Conservation (phyloP, 2,888 invertebrate species). For the Oscheius sp. region DNA sequence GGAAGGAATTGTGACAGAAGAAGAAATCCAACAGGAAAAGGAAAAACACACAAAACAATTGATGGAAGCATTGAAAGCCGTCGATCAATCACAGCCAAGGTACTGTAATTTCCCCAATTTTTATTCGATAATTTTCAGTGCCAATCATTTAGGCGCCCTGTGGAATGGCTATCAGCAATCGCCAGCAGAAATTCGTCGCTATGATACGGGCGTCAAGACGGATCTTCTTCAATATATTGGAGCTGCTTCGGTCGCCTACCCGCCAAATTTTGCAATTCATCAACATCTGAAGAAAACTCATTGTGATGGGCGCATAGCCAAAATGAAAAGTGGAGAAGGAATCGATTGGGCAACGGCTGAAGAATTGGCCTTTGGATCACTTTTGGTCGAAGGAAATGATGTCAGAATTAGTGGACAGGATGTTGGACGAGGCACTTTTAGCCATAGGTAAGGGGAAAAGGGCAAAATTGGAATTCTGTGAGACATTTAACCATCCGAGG, state of each 20-base stretch:
- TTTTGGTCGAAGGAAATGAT: conserved; percentile 77
- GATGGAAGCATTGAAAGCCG: conserved; percentile 79
- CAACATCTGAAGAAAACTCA: conserved; percentile 84
- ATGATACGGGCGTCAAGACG: conserved; percentile 89
- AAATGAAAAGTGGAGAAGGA: conserved; percentile 80
- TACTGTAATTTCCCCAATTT: neutral
- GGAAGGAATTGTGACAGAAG: conserved; percentile 78
- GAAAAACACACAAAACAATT: conserved; percentile 80
- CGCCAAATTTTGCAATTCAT: conserved; percentile 79
- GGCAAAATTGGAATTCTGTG: no score
- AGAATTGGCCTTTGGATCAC: conserved; percentile 87
- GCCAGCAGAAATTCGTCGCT: conserved; percentile 79
- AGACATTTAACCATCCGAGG: no score
- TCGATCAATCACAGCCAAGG: conserved; percentile 63
- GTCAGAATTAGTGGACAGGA: conserved; percentile 83
- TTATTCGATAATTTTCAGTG: conserved; percentile 67
- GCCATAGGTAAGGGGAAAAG: conserved; percentile 83
- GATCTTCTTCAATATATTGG: conserved; percentile 84
- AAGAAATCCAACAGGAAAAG: conserved; percentile 77
- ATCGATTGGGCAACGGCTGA: conserved; percentile 98
- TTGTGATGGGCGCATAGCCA: conserved; percentile 79
- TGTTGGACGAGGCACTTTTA: conserved; percentile 95
- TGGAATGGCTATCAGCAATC: conserved; percentile 85
- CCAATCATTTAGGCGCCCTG: conserved; percentile 81
- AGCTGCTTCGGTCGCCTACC: conserved; percentile 79